A percentile compares a stretch with the other conserved stretches of the same genome.
Conservation (phyloP, 2,797 vertebrate species). For the Xenopus petersii region DNA sequence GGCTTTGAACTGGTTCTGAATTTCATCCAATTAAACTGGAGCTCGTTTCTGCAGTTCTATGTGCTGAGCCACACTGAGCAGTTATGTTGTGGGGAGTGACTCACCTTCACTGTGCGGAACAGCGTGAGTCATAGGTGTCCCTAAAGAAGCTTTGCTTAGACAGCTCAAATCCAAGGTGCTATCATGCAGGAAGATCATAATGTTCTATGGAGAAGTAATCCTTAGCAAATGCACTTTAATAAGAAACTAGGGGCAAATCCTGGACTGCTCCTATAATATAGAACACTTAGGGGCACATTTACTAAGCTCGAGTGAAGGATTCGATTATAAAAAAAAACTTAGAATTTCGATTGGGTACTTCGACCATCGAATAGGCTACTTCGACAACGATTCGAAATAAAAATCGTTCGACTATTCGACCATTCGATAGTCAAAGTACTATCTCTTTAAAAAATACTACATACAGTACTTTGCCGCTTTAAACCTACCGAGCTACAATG, state of each 20-base stretch:
- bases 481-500: no score
- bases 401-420: no score
- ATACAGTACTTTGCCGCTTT: no score
- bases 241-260: not conserved
- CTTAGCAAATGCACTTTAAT: not conserved
- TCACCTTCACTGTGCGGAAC: slow-evolving; percentile 3
- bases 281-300: no score
- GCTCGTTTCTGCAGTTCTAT: not conserved
- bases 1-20: not conserved
- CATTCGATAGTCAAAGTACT: no score
- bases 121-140: slow-evolving; percentile 4
- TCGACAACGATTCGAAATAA: no score
- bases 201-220: not conserved
- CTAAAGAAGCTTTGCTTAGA: slow-evolving; percentile 6
- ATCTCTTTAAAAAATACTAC: no score
- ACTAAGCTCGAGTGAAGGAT: no score
- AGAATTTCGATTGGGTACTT: no score
- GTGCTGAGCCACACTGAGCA: not conserved
- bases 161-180: slow-evolving; percentile 3
- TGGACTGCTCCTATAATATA: no score
- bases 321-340: no score
- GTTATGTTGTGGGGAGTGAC: not conserved
- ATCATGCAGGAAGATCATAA: not conserved
- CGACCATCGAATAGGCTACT: no score
- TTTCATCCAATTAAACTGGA: not conserved